Evolutionary conservation across 2,113 vertebrate genomes (phyloP), one percentile per base, ranked within the genome.

Genomic region (Piliocolobus tephrosceles): DNA sequence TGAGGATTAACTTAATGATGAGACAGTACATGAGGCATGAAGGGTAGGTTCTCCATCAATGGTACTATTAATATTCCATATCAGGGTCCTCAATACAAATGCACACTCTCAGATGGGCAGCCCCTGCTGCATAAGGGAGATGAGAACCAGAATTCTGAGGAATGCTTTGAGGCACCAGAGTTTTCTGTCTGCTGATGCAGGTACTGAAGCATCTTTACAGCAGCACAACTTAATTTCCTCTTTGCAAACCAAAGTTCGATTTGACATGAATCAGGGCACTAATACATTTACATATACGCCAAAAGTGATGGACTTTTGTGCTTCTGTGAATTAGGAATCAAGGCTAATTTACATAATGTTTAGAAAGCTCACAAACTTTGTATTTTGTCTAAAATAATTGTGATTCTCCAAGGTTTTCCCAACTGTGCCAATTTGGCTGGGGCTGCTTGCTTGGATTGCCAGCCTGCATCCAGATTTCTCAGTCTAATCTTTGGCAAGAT

Each of bases 401-500:
- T 97, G 95, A 98, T 98, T 97, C 97, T 97, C 98, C 94, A 97
- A 97, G 96, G 97, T 98, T 98, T 97, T 92, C 95, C 94, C 50
- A 89, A 97, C 95, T 47, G 90, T 97, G 98, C 98, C 98, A 98
- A 94, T 98, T 98, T 98, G 98, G 98, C 98, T 96, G 85, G 55
- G 61, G 55, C 35, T 47, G 8, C 95, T 95, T 96, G 92, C 96
- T 97, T 91, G 82, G 90, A 93, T 97, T 97, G 98, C 97, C 98
- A 98, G 97, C 94, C 96, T 94, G 95, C 96, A 97, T 98, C 98
- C 98, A 98, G 98, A 98, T 98, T 98, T 98, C 96, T 98, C 97
- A 97, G 97, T 97, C 97, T 97, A 97, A 97, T 98, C 98, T 98
- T 98, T 98, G 98, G 98, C 98, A 98, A 97, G 90, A 98, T 96